phyloP scores from a whole-genome alignment of 1,140 invertebrate genomes.

The Oryctes rhinoceros region DNA sequence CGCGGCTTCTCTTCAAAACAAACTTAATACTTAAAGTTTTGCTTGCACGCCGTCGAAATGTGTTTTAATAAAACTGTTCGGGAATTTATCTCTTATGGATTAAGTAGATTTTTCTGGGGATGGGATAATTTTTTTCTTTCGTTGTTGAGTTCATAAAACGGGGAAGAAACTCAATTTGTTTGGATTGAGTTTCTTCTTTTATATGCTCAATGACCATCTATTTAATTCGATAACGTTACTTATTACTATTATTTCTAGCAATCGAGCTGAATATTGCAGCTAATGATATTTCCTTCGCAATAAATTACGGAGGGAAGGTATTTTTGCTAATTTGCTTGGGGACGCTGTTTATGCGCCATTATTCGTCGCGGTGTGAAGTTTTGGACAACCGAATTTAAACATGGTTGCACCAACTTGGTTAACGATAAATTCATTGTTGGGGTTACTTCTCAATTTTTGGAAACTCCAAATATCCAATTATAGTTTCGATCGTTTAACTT shows the following conservation, averaged over 20 bases:
- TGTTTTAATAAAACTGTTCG: slow-evolving; percentile 26
- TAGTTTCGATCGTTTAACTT: neutral
- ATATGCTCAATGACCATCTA: neutral
- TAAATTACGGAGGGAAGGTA: too few species aligned
- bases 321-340: too few species aligned
- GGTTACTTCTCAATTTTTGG: neutral
- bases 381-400: too few species aligned
- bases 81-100: neutral
- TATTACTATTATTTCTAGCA: neutral
- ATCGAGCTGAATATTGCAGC: neutral
- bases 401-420: too few species aligned
- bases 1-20: slow-evolving; percentile 28
- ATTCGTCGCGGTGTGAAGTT: too few species aligned
- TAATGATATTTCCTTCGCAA: neutral
- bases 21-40: slow-evolving; percentile 36
- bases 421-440: too few species aligned
- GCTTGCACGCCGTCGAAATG: slow-evolving; percentile 2
- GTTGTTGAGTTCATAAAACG: neutral
- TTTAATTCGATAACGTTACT: neutral
- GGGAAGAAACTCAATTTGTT: neutral
- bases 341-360: too few species aligned
- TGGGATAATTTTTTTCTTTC: slow-evolving; percentile 18
- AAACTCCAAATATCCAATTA: neutral
- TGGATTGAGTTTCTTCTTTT: neutral
- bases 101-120: neutral